Evolutionary conservation across 1,140 invertebrate genomes (phyloP), one percentile per base, ranked within the genome.

Genomic region (Ceratosolen solmsi): DNA sequence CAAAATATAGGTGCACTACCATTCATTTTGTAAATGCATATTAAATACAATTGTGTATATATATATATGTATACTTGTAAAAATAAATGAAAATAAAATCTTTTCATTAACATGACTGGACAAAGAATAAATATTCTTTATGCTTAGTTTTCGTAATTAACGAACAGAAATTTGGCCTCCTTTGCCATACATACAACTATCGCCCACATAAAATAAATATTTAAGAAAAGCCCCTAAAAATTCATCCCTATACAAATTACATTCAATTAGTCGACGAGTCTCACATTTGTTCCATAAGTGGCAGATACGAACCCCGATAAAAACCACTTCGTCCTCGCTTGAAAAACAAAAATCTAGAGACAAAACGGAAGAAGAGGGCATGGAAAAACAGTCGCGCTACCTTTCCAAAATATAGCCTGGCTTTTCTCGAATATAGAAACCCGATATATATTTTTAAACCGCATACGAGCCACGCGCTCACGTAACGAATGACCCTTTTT

Each of bases 401-500:
- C 38, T 22, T 65, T 65, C 17, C 9, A 27, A 63, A 46, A 49
- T 49, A 51, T n/a, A 49, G 27, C 36, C 0, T 30, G 41, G 5
- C n/a, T 54, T 36, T 54, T 49, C n/a, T 22, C 41, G 2, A 41
- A 25, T 46, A 51, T 15, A 49, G 79, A 74, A 74, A 63, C 63
- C 27, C 51, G 51, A 80, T 49, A 56, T 49, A 60, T 72, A 72
- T 80, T 49, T 70, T 71, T 56, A 56, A 79, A 58, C 2, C 49
- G 51, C 33, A 46, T 22, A 38, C 74, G 36, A 41, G 54, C 9
- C 38, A 56, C 76, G 63, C 68, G 63, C 46, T 13, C n/a, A 22
- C 5, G 76, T 70, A 79, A 79, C 68, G 51, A 56, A 79, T 46
- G 54, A 54, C 1, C n/a, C 56, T 60, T 30, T 75, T 74, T 71